Percentiles rank a stretch among this genome's conserved stretches.
Evolutionary conservation across 2,797 vertebrate genomes (phyloP).

Genomic region (Rhabdophis nuchalis): DNA sequence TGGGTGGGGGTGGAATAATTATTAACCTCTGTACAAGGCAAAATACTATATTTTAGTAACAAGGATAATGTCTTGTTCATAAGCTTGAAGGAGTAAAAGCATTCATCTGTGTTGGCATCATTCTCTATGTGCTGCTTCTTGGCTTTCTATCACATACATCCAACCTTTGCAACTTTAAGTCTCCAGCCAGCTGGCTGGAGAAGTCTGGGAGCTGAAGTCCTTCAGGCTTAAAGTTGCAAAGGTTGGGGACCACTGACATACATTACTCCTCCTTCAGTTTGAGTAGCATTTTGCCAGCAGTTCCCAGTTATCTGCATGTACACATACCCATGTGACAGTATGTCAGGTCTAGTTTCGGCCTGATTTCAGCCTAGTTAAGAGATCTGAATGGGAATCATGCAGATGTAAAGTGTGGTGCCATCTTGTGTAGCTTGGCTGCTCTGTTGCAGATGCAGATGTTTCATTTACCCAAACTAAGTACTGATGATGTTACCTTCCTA

Average conservation of each 20-base stretch:
- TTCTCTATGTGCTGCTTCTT: background rate
- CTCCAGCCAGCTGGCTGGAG: no score
- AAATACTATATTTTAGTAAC: background rate
- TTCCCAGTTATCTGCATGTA: background rate
- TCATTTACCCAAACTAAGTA: no score
- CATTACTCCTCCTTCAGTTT: background rate
- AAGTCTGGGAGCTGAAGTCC: no score
- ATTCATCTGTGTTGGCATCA: background rate
- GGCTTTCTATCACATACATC: rapidly evolving
- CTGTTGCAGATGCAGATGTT: no score
- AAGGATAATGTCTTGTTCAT: background rate
- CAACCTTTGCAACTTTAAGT: no score
- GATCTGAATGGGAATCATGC: background rate
- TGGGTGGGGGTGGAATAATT: background rate
- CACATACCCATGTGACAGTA: background rate
- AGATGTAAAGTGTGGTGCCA: background rate
- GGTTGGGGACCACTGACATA: no score
- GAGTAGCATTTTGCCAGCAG: background rate
- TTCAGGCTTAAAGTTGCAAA: no score
- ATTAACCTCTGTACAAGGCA: background rate
- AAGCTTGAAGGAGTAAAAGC: background rate
- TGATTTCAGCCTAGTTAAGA: background rate
- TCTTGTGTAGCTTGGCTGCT: background rate
- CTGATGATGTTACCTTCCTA: no score
- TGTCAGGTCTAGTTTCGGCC: background rate